Evolutionary conservation across 37 sponge, comb jelly and placozoan genomes (phyloP).

Genomic region (Mnemiopsis leidyi): DNA sequence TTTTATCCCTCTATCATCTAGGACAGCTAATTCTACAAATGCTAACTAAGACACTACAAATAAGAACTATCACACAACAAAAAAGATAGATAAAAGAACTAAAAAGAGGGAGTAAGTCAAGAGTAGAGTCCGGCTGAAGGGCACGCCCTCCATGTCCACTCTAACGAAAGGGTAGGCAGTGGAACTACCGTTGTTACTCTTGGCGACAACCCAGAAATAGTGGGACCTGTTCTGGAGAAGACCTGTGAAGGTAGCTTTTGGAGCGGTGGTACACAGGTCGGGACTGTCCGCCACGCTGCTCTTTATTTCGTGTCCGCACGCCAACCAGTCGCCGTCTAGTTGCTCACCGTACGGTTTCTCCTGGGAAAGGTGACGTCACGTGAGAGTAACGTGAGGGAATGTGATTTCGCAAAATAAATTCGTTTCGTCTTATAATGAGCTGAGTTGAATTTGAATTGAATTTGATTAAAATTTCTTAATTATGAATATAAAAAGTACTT

Average conservation of each 20-base stretch:
- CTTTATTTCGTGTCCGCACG: slow-evolving; percentile 10
- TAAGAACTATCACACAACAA: background rate
- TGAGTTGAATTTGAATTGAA: no score
- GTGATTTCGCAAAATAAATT: no score
- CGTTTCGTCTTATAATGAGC: no score
- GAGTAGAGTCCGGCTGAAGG: background rate
- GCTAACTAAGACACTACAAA: background rate
- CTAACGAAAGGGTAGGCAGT: slow-evolving; percentile 49
- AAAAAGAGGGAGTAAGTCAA: background rate
- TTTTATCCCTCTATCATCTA: no score
- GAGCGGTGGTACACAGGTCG: background rate
- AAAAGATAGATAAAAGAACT: background rate
- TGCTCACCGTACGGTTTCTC: background rate
- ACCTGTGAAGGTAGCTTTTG: background rate
- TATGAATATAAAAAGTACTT: no score
- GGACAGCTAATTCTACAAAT: no score
- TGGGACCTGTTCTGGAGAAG: background rate
- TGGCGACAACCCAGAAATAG: slow-evolving; percentile 1
- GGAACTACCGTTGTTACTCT: background rate
- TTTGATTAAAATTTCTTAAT: no score
- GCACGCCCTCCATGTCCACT: background rate
- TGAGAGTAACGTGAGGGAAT: background rate
- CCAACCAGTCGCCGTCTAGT: slow-evolving; percentile 24
- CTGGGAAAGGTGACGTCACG: background rate
- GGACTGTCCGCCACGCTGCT: background rate